Conservation (phyloP, 2,113 vertebrate genomes). For the Mirounga angustirostris region DNA sequence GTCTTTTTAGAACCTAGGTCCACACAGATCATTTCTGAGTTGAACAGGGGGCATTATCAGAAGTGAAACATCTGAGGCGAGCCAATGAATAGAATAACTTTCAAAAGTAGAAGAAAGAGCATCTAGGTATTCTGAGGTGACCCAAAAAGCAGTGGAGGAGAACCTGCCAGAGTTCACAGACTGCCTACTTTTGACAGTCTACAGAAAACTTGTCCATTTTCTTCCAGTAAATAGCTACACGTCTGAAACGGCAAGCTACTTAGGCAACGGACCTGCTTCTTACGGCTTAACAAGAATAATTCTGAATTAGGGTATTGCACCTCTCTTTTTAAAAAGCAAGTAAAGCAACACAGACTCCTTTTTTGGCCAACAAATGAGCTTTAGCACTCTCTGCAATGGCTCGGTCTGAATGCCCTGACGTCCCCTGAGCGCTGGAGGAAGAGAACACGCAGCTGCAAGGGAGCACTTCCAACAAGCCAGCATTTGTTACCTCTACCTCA, state of each 20-base stretch:
- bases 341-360: background rate
- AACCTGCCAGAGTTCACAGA: background rate
- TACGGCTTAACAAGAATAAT: background rate
- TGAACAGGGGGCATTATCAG: background rate
- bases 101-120: background rate
- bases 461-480: background rate
- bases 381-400: background rate
- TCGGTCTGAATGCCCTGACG: background rate
- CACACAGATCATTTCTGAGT: background rate
- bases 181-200: background rate
- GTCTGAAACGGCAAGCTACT: background rate
- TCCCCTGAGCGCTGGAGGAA: background rate
- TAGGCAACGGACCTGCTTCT: background rate
- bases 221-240: background rate
- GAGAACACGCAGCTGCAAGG: background rate
- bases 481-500: background rate
- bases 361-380: background rate
- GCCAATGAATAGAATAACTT: background rate
- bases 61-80: background rate
- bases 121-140: background rate
- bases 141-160: background rate
- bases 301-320: conserved; percentile 20
- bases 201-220: background rate
- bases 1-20: background rate
- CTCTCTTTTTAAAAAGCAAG: conserved; percentile 4